Base-by-base conservation (phyloP, 2,797 vertebrate genomes). In the Urosaurus nigricauda region DNA sequence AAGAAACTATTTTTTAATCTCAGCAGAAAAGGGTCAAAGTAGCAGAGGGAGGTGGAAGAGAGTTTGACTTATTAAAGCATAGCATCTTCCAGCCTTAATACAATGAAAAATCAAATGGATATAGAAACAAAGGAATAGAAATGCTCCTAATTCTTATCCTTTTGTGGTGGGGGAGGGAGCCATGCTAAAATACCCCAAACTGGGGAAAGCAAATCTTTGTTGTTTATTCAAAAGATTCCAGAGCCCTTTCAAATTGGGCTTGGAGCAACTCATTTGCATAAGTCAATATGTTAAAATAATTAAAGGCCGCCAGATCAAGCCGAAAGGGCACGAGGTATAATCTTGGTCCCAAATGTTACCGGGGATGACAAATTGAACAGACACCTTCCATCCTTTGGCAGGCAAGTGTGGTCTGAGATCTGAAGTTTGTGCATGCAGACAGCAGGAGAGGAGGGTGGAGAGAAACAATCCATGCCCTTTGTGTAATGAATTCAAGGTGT, bases 251-350 rank as follows among this genome's bases (percentile, higher is more conserved):
- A 40, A 56, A 83, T 77, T 89, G 79, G 47, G 16, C 71, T 89
- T n/a, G 40, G 84, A 77, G 47, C 12, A 47, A 32, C 35, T 26
- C 5, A 82, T 86, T 83, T 86, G 88, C 84, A 83, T 89, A 82
- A 86, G 88, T 89, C 88, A 89, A 89, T 86, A 89, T 77, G 79
- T 86, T 89, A 77, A 89, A 89, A 86, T 89, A 89, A 89, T 89
- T 89, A 89, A 86, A 89, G 84, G 79, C 79, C 60, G 37, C 56
- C 71, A 19, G 88, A 89, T 89, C 84, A 89, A 86, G 71, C 65
- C 19, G 17, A 86, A 89, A 89, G 84, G 88, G 79, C 88, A 89
- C 2, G 29, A 83, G 88, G 84, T 82, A 70, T 82, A 77, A 83
- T 89, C 71, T 78, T 78, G 58, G 79, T 73, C 71, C 84, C 51